A percentile compares a stretch with the other conserved stretches of the same genome.
Evolutionary conservation across 1,140 invertebrate species (phyloP).

Genomic region (Brachionus rotundiformis): DNA sequence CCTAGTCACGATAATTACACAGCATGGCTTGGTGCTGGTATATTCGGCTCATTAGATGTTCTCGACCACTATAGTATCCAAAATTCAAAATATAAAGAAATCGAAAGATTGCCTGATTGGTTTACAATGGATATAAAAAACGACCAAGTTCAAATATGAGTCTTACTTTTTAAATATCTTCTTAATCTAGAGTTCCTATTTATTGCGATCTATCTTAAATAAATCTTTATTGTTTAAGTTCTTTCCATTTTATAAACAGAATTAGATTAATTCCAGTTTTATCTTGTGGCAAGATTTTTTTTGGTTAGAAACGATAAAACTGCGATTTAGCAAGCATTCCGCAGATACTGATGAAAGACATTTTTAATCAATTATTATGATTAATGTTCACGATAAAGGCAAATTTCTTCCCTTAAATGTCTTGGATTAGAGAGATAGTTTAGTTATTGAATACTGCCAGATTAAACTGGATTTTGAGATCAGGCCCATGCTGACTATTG

Average conservation of each 20-base stretch:
- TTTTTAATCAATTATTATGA: background rate
- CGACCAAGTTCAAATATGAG: conserved; percentile 47
- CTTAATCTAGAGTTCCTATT: background rate
- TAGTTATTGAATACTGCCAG: no score
- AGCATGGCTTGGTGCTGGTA: conserved; percentile 79
- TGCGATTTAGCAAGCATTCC: background rate
- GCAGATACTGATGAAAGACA: background rate
- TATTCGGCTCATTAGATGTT: conserved; percentile 80
- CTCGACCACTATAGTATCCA: conserved; percentile 72
- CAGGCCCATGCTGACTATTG: background rate
- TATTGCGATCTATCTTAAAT: background rate
- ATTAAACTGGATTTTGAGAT: no score
- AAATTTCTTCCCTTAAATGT: no score
- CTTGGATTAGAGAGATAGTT: no score
- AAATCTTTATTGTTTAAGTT: background rate
- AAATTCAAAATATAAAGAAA: conserved; percentile 74
- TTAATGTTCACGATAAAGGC: background rate
- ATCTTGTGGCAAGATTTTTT: background rate
- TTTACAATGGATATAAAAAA: conserved; percentile 67
- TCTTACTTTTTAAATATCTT: background rate
- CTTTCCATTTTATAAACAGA: background rate
- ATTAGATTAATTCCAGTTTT: background rate
- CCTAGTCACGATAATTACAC: conserved; percentile 81
- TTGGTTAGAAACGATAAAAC: background rate
- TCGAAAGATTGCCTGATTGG: conserved; percentile 77